A percentile compares a stretch with the other conserved stretches of the same genome.
Conservation (phyloP, 2,113 vertebrate genomes). For the Hypocryptadius cinnamomeus region DNA sequence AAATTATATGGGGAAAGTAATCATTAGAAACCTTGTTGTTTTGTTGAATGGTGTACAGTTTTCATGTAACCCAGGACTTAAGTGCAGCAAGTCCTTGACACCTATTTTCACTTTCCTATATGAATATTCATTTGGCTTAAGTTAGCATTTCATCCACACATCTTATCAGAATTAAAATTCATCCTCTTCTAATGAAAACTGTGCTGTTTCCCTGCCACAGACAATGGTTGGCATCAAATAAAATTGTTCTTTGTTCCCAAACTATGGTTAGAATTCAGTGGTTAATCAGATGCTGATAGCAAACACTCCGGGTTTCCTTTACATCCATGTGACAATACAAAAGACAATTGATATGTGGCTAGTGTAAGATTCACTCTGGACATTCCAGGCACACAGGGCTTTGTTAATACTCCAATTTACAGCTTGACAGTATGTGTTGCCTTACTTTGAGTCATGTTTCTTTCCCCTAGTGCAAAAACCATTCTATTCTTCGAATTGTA, state of each 20-base stretch:
- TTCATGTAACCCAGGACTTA: slow-evolving; percentile 36
- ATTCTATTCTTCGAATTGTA: background rate
- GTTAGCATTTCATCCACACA: background rate
- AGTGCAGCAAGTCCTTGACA: slow-evolving; percentile 56
- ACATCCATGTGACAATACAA: background rate
- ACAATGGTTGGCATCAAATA: slow-evolving; percentile 8
- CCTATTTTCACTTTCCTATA: slow-evolving; percentile 44
- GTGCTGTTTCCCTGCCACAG: background rate
- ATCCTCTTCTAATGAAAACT: background rate
- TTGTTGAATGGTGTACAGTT: slow-evolving; percentile 24
- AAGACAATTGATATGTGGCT: background rate
- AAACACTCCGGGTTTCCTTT: background rate
- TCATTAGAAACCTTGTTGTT: slow-evolving; percentile 39
- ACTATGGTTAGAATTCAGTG: slow-evolving; percentile 8
- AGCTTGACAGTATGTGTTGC: background rate
- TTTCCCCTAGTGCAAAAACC: background rate
- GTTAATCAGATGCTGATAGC: slow-evolving; percentile 19
- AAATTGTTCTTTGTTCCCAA: slow-evolving; percentile 35
- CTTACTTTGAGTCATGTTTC: background rate
- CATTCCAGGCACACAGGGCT: background rate
- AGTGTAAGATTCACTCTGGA: background rate
- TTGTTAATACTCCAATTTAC: background rate
- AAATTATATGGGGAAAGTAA: slow-evolving; percentile 48
- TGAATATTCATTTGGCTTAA: slow-evolving; percentile 46
- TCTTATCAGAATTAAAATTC: slow-evolving; percentile 17